Conservation (phyloP, 2,113 vertebrate species). For the Scytalopus superciliaris region DNA sequence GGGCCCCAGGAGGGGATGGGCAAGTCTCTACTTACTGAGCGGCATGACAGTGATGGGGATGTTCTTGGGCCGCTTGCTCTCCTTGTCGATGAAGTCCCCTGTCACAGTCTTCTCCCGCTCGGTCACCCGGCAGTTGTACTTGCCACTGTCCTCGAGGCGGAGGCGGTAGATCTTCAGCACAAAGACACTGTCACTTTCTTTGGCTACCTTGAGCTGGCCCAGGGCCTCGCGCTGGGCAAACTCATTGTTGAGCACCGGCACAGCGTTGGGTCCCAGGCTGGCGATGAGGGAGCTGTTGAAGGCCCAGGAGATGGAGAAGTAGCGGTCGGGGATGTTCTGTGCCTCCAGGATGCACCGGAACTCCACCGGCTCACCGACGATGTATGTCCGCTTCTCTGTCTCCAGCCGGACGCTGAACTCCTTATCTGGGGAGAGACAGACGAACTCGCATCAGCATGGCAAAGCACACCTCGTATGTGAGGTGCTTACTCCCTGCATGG, state of each 20-base stretch:
- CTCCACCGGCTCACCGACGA: constrained; percentile 89
- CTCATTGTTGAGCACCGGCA: constrained; percentile 87
- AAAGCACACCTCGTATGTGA: rapidly evolving
- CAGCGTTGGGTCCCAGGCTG: constrained; percentile 90
- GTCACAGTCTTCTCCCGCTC: constrained; percentile 91
- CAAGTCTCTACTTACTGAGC: constrained; percentile 86
- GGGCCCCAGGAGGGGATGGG: neutral
- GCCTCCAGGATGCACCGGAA: constrained; percentile 94
- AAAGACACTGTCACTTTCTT: constrained; percentile 85
- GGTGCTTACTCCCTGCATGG: neutral
- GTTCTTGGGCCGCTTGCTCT: constrained; percentile 94
- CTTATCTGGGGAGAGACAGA: constrained; percentile 79
- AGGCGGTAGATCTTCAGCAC: constrained; percentile 92
- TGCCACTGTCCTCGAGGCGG: constrained; percentile 87
- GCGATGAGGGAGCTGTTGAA: constrained; percentile 97
- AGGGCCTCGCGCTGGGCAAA: constrained; percentile 85
- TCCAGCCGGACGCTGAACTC: constrained; percentile 94
- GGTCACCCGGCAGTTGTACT: constrained; percentile 95
- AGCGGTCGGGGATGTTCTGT: constrained; percentile 90
- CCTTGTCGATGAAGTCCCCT: constrained; percentile 93
- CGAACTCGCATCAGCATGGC: neutral
- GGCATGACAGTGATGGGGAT: constrained; percentile 90
- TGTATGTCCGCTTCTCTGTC: constrained; percentile 90
- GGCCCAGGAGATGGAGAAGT: constrained; percentile 97
- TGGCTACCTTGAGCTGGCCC: constrained; percentile 90